A percentile compares a stretch with the other conserved stretches of the same genome.
phyloP scores from a whole-genome alignment of 2,888 invertebrate species.

The Meta bourneti region DNA sequence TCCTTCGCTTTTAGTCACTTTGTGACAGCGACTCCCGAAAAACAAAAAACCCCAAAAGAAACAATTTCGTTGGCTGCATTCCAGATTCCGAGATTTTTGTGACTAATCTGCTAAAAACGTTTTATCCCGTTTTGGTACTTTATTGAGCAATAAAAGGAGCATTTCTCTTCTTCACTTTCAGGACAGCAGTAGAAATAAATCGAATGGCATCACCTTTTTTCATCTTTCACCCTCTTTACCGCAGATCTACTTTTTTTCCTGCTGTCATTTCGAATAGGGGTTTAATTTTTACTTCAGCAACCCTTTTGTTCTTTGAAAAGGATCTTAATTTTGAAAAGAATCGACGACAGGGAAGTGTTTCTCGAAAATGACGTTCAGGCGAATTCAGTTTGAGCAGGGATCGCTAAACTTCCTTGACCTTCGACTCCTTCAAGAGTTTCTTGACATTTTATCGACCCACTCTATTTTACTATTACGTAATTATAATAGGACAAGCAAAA shows the following conservation, averaged over 20 bases:
- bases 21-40: slow-evolving; percentile 22
- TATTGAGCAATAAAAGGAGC: slow-evolving; percentile 58
- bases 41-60: slow-evolving; percentile 19
- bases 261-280: slow-evolving; percentile 18
- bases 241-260: slow-evolving; percentile 10
- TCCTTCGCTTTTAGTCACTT: background rate
- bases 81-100: slow-evolving; percentile 42
- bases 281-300: background rate
- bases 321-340: no score
- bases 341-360: no score
- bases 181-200: slow-evolving; percentile 19
- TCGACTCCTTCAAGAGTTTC: no score
- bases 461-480: no score
- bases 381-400: no score
- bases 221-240: background rate
- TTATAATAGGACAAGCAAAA: no score
- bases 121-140: slow-evolving; percentile 45
- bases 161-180: slow-evolving; percentile 11
- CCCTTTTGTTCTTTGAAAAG: no score
- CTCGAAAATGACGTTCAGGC: no score
- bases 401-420: no score
- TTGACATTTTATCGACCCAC: no score
- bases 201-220: slow-evolving; percentile 7
- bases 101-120: slow-evolving; percentile 56
- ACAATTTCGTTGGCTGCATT: slow-evolving; percentile 57